These are phyloP conservation scores for Ursus arctos DNA, from an alignment of 2,113 vertebrate genomes.

Conservation along the genomic window DNA sequence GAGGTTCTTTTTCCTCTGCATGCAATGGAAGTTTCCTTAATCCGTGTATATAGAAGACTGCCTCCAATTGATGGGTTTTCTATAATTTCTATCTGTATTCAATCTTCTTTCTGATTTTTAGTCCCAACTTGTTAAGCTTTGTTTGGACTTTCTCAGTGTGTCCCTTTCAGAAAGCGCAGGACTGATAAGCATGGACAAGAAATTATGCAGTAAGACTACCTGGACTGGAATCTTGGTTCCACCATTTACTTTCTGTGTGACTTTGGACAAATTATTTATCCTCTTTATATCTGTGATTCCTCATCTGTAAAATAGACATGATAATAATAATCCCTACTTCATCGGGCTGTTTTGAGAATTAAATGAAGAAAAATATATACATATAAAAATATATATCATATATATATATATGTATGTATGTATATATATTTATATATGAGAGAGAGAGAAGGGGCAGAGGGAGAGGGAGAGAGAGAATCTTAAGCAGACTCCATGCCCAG, in stretches of 20 bases:
- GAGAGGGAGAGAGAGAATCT: background rate
- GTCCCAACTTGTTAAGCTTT: constrained; percentile 57
- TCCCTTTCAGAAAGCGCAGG: constrained; percentile 29
- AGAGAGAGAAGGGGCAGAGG: background rate
- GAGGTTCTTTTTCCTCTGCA: background rate
- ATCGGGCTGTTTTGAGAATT: background rate
- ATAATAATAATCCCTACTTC: background rate
- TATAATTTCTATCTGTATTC: constrained; percentile 43
- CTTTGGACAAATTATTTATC: constrained; percentile 19
- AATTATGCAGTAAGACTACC: background rate
- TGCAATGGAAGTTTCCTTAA: constrained; percentile 38
- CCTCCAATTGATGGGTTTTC: background rate
- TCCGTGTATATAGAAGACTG: constrained; percentile 47
- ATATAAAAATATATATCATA: background rate
- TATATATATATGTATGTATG: no score
- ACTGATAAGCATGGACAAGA: background rate
- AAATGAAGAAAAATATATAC: background rate
- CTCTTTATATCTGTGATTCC: background rate
- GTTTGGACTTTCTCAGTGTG: background rate
- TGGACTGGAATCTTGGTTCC: background rate
- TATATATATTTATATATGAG: background rate
- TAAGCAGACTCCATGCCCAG: background rate
- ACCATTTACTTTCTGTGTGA: constrained; percentile 31
- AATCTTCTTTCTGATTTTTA: constrained; percentile 44
- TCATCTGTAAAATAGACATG: background rate